Evolutionary conservation across 2,113 vertebrate genomes (phyloP).

Genomic region (Podarcis raffonei): DNA sequence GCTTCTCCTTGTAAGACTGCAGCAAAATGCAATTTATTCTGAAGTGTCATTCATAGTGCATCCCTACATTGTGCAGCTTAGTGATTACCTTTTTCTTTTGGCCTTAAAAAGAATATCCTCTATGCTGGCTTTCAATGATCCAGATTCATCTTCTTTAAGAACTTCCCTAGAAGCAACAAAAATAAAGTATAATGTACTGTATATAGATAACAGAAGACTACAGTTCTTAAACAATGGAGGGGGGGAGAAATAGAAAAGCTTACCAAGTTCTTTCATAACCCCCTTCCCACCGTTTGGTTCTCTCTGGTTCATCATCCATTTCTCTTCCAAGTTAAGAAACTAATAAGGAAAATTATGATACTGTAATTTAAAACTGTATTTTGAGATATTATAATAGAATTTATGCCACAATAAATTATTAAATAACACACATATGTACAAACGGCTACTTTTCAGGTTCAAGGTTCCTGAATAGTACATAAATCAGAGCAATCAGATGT

Average conservation of each 20-base stretch:
- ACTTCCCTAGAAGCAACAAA: conserved; percentile 84
- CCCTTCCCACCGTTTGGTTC: conserved; percentile 97
- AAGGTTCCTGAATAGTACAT: neutral
- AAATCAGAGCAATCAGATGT: neutral
- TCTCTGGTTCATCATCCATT: conserved; percentile 96
- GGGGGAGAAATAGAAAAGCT: neutral
- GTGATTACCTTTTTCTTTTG: conserved; percentile 87
- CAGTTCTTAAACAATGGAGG: neutral
- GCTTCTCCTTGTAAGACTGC: neutral
- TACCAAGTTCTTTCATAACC: conserved; percentile 97
- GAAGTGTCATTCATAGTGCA: neutral
- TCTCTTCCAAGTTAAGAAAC: neutral
- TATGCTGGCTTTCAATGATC: conserved; percentile 93
- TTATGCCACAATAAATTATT: neutral
- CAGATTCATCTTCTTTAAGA: conserved; percentile 95
- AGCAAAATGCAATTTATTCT: neutral
- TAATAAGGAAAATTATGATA: neutral
- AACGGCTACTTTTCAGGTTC: neutral
- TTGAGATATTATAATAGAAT: neutral
- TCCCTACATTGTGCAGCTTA: neutral
- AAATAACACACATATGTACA: neutral
- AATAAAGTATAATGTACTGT: neutral
- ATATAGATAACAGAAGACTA: fast-evolving
- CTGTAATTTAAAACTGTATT: neutral
- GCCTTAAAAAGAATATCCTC: conserved; percentile 96